phyloP scores from a whole-genome alignment of 2,888 invertebrate species.

The Endomychus coccineus region DNA sequence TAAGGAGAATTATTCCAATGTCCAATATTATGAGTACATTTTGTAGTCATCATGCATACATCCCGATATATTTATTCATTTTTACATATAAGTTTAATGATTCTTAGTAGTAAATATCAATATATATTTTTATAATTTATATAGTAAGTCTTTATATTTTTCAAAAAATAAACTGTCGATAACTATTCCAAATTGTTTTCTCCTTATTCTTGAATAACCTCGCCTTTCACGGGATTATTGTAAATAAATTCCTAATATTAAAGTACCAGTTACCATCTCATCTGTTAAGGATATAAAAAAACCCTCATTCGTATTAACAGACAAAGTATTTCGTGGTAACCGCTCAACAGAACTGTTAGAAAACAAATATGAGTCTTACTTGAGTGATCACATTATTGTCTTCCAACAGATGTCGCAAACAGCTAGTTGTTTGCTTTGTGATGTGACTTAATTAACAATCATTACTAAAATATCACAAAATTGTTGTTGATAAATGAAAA shows the following conservation, averaged over 20 bases:
- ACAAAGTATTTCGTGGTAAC: conserved; percentile 17
- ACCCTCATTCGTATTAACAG: conserved; percentile 6
- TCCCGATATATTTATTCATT: conserved; percentile 18
- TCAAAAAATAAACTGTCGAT: conserved; percentile 41
- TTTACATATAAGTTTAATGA: conserved; percentile 38
- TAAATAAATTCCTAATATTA: conserved; percentile 44
- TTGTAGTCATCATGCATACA: conserved; percentile 29
- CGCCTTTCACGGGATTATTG: conserved; percentile 44
- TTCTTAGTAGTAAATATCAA: conserved; percentile 40
- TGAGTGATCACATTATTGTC: conserved; percentile 20
- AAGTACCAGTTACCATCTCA: conserved; percentile 12
- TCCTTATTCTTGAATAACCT: conserved; percentile 43
- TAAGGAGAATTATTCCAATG: conserved; percentile 41
- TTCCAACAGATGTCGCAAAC: conserved; percentile 35
- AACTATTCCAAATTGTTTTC: conserved; percentile 34
- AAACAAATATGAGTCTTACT: conserved; percentile 18
- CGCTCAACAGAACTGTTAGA: conserved; percentile 28
- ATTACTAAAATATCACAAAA: conserved; percentile 53
- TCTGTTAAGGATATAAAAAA: conserved; percentile 9
- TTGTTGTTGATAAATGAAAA: conserved; percentile 49
- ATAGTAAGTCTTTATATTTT: conserved; percentile 38
- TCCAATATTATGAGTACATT: conserved; percentile 31
- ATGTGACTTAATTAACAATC: conserved; percentile 51
- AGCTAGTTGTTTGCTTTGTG: conserved; percentile 41
- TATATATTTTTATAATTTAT: conserved; percentile 32